phyloP scores from a whole-genome alignment of 2,888 invertebrate species.

The Oscheius sp. region DNA sequence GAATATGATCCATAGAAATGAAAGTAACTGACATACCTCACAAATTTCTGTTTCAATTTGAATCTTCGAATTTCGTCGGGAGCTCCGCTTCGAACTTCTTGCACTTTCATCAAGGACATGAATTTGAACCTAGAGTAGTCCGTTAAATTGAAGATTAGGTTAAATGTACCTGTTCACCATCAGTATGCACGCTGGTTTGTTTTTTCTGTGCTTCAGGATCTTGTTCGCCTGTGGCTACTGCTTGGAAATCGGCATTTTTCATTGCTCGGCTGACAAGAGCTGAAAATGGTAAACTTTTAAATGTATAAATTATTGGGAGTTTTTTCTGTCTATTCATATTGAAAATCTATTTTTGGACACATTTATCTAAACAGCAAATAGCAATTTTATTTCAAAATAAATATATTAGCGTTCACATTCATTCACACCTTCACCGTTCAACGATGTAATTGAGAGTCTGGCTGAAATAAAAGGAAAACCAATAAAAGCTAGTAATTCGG shows the following conservation, averaged over 20 bases:
- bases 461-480: not conserved
- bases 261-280: slow-evolving; percentile 32
- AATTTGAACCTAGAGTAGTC: slow-evolving; percentile 19
- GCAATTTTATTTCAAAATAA: not conserved
- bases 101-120: slow-evolving; percentile 24
- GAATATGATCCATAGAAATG: not conserved
- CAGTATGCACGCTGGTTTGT: slow-evolving; percentile 30
- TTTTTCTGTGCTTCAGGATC: slow-evolving; percentile 23
- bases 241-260: slow-evolving; percentile 22
- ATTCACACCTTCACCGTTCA: slow-evolving; percentile 16
- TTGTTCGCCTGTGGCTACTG: not conserved
- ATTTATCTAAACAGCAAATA: not conserved
- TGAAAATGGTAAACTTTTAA: slow-evolving; percentile 20
- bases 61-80: slow-evolving; percentile 22
- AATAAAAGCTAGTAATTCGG: too few species aligned
- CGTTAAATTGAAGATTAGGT: not conserved
- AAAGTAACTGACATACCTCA: slow-evolving; percentile 16
- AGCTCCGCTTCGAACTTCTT: slow-evolving; percentile 3
- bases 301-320: too few species aligned
- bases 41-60: slow-evolving; percentile 24
- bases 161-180: slow-evolving; percentile 34
- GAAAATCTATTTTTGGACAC: too few species aligned
- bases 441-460: slow-evolving; percentile 2
- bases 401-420: not conserved
- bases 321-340: too few species aligned